A percentile compares a stretch with the other conserved stretches of the same genome.
phyloP scores from a whole-genome alignment of 2,888 invertebrate genomes.

The Ormyrus labotus region DNA sequence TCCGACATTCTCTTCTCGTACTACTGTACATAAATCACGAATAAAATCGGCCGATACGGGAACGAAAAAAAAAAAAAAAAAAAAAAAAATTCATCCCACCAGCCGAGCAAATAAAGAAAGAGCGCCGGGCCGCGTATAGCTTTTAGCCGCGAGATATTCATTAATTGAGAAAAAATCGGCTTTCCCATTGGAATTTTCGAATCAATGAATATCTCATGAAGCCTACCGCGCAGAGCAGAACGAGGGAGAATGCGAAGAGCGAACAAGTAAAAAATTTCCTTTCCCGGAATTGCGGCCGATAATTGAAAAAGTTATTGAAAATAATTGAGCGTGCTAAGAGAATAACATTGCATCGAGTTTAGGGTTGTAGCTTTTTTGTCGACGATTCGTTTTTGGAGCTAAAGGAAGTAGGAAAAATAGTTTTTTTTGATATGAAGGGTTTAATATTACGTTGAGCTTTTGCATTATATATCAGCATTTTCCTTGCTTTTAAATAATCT shows the following conservation, averaged over 20 bases:
- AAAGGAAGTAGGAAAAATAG: too few relatives aligned
- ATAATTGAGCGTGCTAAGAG: slow-evolving; percentile 3
- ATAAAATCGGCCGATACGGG: slow-evolving; percentile 19
- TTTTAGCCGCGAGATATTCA: slow-evolving; percentile 37
- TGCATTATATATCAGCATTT: too few relatives aligned
- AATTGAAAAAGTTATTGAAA: slow-evolving; percentile 27
- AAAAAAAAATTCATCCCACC: slow-evolving; percentile 26
- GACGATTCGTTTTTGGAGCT: too few relatives aligned
- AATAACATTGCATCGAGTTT: slow-evolving; percentile 3
- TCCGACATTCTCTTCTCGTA: background rate
- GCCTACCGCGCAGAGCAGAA: background rate
- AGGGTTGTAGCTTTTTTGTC: background rate
- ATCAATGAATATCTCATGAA: slow-evolving; percentile 38
- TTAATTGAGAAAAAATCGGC: slow-evolving; percentile 39
- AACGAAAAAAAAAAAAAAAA: background rate
- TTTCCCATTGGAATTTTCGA: slow-evolving; percentile 32
- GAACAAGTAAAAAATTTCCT: slow-evolving; percentile 16
- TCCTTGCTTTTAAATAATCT: too few relatives aligned
- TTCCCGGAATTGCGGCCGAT: background rate
- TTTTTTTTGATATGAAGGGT: too few relatives aligned
- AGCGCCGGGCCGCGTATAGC: background rate
- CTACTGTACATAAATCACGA: slow-evolving; percentile 13
- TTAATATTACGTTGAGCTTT: too few relatives aligned
- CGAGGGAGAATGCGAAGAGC: background rate
- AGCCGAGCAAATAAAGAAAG: slow-evolving; percentile 17